Percentiles rank a stretch among this genome's conserved stretches.
Evolutionary conservation across 2,797 vertebrate species (phyloP).

Genomic region (Mastacembelus armatus): DNA sequence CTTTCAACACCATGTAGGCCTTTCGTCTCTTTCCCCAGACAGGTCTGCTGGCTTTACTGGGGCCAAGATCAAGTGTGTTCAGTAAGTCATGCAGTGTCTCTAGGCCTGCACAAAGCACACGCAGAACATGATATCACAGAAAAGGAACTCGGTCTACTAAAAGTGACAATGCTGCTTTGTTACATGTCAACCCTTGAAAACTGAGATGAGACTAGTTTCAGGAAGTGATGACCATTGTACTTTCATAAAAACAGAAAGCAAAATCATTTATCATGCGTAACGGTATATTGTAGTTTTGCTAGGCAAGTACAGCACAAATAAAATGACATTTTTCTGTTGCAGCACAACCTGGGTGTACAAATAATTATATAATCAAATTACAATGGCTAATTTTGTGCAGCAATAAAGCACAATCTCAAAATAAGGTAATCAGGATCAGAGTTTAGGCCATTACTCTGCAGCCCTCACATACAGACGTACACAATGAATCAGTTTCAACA

Average conservation of each 20-base stretch:
- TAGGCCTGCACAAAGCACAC: not conserved
- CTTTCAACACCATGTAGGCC: constrained; percentile 1
- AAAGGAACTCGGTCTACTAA: no score
- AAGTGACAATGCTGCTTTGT: not conserved
- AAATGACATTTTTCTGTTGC: not conserved
- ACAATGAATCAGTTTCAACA: constrained; percentile 11
- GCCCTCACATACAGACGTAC: not conserved
- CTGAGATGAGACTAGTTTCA: not conserved
- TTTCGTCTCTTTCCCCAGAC: constrained; percentile 21
- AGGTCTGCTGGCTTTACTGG: constrained; percentile 18
- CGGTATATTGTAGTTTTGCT: not conserved
- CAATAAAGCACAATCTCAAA: constrained; percentile 9
- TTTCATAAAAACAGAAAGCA: not conserved
- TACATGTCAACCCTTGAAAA: not conserved
- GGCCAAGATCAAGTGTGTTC: constrained; percentile 21
- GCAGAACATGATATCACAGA: not conserved
- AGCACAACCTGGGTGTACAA: constrained; percentile 1
- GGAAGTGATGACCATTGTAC: not conserved
- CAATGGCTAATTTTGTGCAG: constrained; percentile 8
- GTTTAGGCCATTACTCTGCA: constrained; percentile 10
- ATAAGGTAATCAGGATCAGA: constrained; percentile 20
- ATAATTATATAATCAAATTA: constrained; percentile 17
- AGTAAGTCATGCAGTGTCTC: constrained; percentile 28
- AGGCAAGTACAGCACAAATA: not conserved
- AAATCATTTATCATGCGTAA: not conserved